A percentile compares a stretch with the other conserved stretches of the same genome.
These are phyloP conservation scores for Triplophysa yarkandensis DNA, from an alignment of 2,797 vertebrate species.

Conservation along the genomic window DNA sequence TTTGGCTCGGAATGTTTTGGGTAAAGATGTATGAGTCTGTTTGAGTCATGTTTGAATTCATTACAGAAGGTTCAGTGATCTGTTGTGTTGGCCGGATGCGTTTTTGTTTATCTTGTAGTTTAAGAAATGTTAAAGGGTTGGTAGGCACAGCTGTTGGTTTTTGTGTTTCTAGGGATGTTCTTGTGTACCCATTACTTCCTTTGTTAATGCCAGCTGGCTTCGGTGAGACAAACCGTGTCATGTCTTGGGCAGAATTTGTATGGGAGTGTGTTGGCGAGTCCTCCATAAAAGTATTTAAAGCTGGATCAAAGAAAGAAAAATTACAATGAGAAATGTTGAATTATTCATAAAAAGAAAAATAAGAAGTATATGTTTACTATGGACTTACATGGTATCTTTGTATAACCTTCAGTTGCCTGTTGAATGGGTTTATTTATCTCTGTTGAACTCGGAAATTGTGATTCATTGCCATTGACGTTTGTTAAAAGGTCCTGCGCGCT, in stretches of 20 bases:
- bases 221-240: slow-evolving; percentile 7
- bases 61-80: too few species aligned
- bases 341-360: neutral
- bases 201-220: slow-evolving; percentile 12
- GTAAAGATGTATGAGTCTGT: neutral
- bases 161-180: neutral
- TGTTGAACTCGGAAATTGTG: slow-evolving; percentile 36
- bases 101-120: slow-evolving; percentile 24
- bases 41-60: neutral
- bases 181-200: slow-evolving; percentile 4
- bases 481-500: slow-evolving; percentile 20
- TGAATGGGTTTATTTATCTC: slow-evolving; percentile 9
- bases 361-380: neutral
- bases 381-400: slow-evolving; percentile 19
- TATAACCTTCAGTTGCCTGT: slow-evolving; percentile 4
- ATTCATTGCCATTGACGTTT: slow-evolving; percentile 13
- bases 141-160: neutral
- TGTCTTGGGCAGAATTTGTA: slow-evolving; percentile 15
- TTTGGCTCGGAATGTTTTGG: slow-evolving; percentile 16
- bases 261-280: slow-evolving; percentile 38
- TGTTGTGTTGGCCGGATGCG: slow-evolving; percentile 52
- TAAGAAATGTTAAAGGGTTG: neutral
- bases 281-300: slow-evolving; percentile 39
- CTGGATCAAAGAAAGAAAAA: slow-evolving; percentile 4
- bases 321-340: neutral